These are phyloP conservation scores for Forficula auricularia DNA, from an alignment of 1,140 invertebrate genomes.

Conservation along the genomic window DNA sequence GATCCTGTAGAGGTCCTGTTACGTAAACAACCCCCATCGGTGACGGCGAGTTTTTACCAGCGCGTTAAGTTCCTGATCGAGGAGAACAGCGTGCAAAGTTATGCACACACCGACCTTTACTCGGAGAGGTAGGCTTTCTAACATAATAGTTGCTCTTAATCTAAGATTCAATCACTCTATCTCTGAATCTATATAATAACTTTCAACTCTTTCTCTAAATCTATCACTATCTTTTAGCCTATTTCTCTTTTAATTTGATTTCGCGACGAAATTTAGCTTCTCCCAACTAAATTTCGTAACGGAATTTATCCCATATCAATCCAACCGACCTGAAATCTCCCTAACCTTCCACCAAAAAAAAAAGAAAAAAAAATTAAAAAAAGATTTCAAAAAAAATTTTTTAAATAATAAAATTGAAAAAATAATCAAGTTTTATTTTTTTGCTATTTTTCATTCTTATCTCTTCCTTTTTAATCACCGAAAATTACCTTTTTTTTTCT, in stretches of 20 bases:
- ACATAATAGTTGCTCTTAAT: not conserved
- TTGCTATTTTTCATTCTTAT: slow-evolving; percentile 3
- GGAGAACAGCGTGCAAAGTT: slow-evolving; percentile 94
- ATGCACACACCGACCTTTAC: slow-evolving; percentile 91
- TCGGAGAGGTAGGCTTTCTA: slow-evolving; percentile 78
- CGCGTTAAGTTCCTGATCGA: slow-evolving; percentile 96
- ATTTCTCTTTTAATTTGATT: not conserved
- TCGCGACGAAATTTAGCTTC: not conserved
- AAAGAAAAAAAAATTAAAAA: not conserved
- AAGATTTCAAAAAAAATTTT: slow-evolving; percentile 4
- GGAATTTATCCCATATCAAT: not conserved
- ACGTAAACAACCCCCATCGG: slow-evolving; percentile 84
- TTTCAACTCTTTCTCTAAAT: slow-evolving; percentile 9
- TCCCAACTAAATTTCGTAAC: slow-evolving; percentile 1
- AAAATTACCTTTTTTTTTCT: slow-evolving; percentile 1
- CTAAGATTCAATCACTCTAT: not conserved
- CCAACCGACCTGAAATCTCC: no score
- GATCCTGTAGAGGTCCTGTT: slow-evolving; percentile 89
- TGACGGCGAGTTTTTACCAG: slow-evolving; percentile 94
- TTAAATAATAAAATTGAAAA: not conserved
- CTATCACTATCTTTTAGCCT: slow-evolving; percentile 3
- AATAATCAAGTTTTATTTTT: slow-evolving; percentile 1
- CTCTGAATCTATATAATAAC: slow-evolving; percentile 6
- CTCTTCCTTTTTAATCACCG: not conserved
- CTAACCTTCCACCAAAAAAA: no score